Base-by-base conservation (phyloP, 2,113 vertebrate species). In the Dolichotis patagonum region DNA sequence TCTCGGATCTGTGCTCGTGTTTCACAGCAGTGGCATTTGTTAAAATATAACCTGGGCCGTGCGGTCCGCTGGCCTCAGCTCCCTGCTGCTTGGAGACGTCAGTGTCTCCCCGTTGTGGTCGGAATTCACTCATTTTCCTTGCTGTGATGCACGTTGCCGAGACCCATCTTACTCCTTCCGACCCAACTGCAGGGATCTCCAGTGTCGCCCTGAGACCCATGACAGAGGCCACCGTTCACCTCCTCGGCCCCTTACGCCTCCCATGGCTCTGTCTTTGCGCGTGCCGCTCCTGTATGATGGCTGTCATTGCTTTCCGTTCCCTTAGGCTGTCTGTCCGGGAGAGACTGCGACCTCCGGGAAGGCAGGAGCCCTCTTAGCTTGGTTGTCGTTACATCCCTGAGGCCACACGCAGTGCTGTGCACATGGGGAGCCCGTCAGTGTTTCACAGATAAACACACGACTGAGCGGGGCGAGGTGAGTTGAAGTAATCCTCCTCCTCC, bases 191-290 rank as follows among this genome's bases (percentile, higher is more conserved):
- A 65, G 49, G 19, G 24, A 52, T 46, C 52, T 65, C 60, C 5
- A 5, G 0, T 2, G 19, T n/a, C n/a, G n/a, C n/a, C n/a, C 11
- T 28, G 28, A 54, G 1, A 1, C 12, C 54, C 56, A 19, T 5
- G 28, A 43, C 12, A 32, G 54, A 32, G 54, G 32, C 17, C 28
- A 35, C 60, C 58, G 52, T 78, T n/a, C 32, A 28, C 13, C 85
- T 63, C 58, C 13, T 63, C 38, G 38, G 77, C 60, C 38, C n/a
- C 7, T 63, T 56, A 77, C 35, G 38, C 3, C 73, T 16, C 88
- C 17, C 35, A 60, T 46, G 63, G 1, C 41, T 46, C 75, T 35
- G 9, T 16, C 63, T 60, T 94, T 49, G 41, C 16, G 43, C 4
- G 4, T 75, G n/a, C n/a, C n/a, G n/a, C n/a, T n/a, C n/a, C n/a